Base-by-base conservation (phyloP, 1,140 invertebrate species). In the Zaprionus ornatus region DNA sequence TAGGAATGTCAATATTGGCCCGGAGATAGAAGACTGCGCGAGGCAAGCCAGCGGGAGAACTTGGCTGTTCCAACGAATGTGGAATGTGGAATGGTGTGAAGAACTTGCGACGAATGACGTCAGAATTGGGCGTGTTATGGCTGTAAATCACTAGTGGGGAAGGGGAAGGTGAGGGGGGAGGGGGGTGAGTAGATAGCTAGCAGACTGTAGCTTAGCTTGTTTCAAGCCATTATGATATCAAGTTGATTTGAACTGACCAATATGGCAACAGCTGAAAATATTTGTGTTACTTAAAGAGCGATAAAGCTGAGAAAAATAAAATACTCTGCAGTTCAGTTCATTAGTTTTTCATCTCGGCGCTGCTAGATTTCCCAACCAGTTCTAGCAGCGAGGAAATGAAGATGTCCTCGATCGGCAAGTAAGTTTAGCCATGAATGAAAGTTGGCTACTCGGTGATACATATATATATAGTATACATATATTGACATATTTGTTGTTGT, bases 1-100 rank as follows among this genome's bases (percentile, higher is more conserved):
- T 88, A 88, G 77, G 84, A 88, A 88, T 88, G 84, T 88, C 84
- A 88, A 88, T 88, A 88, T 88, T 88, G 83, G 84, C 81, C 84
- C 0, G n/a, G 3, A 61, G 23, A 29, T 42, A 62, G 32, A 64
- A 42, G 62, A 82, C 66, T 48, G 45, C 32, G 74, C 0, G 40
- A 17, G 7, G 29, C 29, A 32, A 45, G n/a, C 4, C 37, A 15
- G 5, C 7, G 17, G n/a, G 37, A 40, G 15, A 6, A 7, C 29
- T 32, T 10, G 9, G 1, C 29, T 10, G 9, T 9, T 7, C 29
- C 9, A 10, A 9, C 10, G 37, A 40, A n/a, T n/a, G n/a, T n/a
- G n/a, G n/a, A 5, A 15, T n/a, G 37, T 56, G 75, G 62, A 37
- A 66, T 66, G 57, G 45, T 40, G 37, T 15, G 37, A 42, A 42